Evolutionary conservation across 2,888 invertebrate genomes (phyloP).

Genomic region (Brassicogethes aeneus): DNA sequence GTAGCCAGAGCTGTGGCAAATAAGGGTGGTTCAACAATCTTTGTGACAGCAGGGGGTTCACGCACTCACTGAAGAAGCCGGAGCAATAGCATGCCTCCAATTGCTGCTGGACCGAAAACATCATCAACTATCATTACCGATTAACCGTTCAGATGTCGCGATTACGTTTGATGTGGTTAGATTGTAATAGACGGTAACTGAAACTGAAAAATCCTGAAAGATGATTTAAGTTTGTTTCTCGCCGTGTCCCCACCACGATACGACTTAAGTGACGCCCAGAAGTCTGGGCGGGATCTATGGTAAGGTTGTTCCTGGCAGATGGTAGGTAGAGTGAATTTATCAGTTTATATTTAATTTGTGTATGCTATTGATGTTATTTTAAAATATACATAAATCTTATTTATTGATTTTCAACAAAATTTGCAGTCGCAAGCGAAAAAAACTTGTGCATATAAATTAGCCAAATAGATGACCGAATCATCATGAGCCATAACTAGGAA

Average conservation of each 20-base stretch:
- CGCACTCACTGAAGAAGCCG: constrained; percentile 24
- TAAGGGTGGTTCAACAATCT: constrained; percentile 32
- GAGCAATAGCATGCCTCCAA: constrained; percentile 24
- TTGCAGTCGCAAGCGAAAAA: no score
- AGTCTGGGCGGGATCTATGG: constrained; percentile 17
- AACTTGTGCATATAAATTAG: no score
- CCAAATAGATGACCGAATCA: no score
- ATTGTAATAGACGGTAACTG: not conserved
- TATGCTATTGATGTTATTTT: no score
- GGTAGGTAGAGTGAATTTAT: no score
- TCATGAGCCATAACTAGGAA: no score
- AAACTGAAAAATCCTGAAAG: constrained; percentile 7
- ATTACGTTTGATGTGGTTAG: no score
- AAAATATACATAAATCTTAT: no score
- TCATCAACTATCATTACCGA: constrained; percentile 1
- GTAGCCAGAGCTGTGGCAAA: constrained; percentile 38
- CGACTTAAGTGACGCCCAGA: constrained; percentile 16
- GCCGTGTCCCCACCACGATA: constrained; percentile 12
- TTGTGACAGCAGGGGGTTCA: constrained; percentile 24
- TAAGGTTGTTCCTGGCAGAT: no score
- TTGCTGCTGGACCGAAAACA: constrained; percentile 19
- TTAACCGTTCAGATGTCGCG: not conserved
- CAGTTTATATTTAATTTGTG: no score
- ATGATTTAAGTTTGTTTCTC: constrained; percentile 10
- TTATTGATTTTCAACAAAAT: no score